A percentile compares a stretch with the other conserved stretches of the same genome.
Evolutionary conservation across 2,888 invertebrate genomes (phyloP).

Genomic region (Conomelus anceps): DNA sequence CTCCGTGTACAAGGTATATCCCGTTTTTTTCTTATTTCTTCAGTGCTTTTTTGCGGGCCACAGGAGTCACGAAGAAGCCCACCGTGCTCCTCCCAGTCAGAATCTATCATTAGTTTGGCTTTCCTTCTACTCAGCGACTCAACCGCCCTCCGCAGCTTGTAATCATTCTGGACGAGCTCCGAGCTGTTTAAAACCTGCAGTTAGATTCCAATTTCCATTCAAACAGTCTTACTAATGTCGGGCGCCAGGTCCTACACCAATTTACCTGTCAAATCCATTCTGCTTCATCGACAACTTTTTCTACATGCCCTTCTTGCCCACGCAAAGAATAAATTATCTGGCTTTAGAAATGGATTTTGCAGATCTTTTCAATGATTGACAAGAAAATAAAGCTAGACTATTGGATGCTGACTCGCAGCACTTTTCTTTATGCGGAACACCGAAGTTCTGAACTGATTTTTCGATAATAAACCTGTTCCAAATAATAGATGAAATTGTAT

Average conservation of each 20-base stretch:
- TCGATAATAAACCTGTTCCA: too few relatives aligned
- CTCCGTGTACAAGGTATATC: not conserved
- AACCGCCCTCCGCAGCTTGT: not conserved
- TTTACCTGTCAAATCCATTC: not conserved
- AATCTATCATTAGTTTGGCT: not conserved
- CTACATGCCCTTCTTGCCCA: not conserved
- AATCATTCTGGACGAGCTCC: not conserved
- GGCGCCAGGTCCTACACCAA: not conserved
- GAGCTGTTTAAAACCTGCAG: not conserved
- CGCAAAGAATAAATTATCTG: not conserved
- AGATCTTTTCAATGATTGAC: not conserved
- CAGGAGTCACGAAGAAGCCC: not conserved
- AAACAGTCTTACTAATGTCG: not conserved
- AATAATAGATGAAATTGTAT: too few relatives aligned
- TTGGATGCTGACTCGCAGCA: not conserved
- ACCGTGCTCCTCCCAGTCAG: not conserved
- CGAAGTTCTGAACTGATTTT: not conserved
- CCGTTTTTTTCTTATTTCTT: not conserved
- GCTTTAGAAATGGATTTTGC: not conserved
- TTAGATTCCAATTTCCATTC: not conserved
- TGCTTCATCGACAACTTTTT: not conserved
- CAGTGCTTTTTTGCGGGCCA: not conserved
- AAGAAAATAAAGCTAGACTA: too few relatives aligned
- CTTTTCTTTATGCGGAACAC: not conserved
- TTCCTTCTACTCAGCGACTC: not conserved